Percentiles rank a stretch among this genome's conserved stretches.
Conservation (phyloP, 1,140 invertebrate genomes). For the Brachionus calyciflorus region DNA sequence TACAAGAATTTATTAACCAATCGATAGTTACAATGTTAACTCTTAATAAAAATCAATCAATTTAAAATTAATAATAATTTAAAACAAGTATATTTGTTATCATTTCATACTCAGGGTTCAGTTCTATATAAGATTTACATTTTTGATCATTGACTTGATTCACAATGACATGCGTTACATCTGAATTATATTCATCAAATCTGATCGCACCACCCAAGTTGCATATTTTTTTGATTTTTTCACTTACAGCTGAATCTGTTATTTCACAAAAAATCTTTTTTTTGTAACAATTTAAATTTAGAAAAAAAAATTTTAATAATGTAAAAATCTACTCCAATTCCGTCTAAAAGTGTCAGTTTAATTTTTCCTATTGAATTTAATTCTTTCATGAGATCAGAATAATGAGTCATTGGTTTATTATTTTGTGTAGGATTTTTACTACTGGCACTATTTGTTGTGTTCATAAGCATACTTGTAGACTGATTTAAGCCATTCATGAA, state of each 20-base stretch:
- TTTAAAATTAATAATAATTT: neutral
- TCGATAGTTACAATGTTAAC: conserved; percentile 41
- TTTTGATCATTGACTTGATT: conserved; percentile 37
- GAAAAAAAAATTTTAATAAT: neutral
- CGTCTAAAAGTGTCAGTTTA: conserved; percentile 26
- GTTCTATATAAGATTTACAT: conserved; percentile 38
- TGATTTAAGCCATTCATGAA: neutral
- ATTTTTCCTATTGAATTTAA: conserved; percentile 44
- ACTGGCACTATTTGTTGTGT: neutral
- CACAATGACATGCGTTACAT: conserved; percentile 45
- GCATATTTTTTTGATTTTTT: conserved; percentile 40
- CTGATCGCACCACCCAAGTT: conserved; percentile 37
- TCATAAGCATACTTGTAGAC: neutral
- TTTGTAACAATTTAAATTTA: neutral
- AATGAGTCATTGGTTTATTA: conserved; percentile 21
- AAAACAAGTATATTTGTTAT: too few species aligned
- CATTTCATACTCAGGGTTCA: conserved; percentile 36
- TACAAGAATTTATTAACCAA: conserved; percentile 40
- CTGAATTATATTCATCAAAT: conserved; percentile 40
- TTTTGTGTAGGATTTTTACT: neutral
- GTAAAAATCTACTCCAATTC: conserved; percentile 16
- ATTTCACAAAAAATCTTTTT: conserved; percentile 42
- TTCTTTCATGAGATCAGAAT: conserved; percentile 24
- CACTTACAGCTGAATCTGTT: conserved; percentile 2
- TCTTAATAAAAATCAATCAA: conserved; percentile 23